phyloP scores from a whole-genome alignment of 2,888 invertebrate genomes.

The Pyrrhosoma nymphula region DNA sequence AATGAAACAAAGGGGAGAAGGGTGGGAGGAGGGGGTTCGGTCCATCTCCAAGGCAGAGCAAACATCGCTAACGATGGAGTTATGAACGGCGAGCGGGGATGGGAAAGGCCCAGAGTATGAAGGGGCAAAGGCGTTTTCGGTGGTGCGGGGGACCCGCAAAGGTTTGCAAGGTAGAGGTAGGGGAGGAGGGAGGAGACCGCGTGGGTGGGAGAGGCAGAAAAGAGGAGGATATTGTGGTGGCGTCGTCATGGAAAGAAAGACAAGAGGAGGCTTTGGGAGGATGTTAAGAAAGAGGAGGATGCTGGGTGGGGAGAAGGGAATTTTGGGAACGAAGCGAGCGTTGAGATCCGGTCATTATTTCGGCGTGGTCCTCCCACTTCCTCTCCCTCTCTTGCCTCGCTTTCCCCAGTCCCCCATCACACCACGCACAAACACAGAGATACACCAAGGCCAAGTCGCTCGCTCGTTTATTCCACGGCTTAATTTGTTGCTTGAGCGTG shows the following conservation, averaged over 20 bases:
- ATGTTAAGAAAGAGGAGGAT: conserved; percentile 6
- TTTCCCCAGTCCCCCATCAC: neutral
- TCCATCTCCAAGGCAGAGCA: conserved; percentile 35
- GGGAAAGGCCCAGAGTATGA: neutral
- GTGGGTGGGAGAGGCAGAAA: neutral
- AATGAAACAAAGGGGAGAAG: neutral
- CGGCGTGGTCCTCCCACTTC: neutral
- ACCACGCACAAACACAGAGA: neutral
- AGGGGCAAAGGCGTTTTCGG: neutral
- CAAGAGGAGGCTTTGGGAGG: conserved; percentile 45
- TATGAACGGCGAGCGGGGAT: neutral
- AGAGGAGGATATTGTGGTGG: neutral
- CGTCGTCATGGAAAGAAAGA: neutral
- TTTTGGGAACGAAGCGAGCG: neutral
- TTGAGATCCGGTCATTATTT: conserved; percentile 61
- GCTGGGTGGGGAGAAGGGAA: neutral
- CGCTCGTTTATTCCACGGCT: conserved; percentile 44
- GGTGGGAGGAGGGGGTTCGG: neutral
- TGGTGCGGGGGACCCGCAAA: neutral
- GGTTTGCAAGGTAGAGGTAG: neutral
- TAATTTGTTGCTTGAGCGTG: conserved; percentile 54
- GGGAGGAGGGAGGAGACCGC: neutral
- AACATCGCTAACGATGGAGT: conserved; percentile 62
- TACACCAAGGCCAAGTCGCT: neutral
- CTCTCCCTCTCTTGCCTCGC: neutral